Percentiles rank a stretch among this genome's conserved stretches.
phyloP scores from a whole-genome alignment of 2,113 vertebrate species.

The Ctenomys sociabilis region DNA sequence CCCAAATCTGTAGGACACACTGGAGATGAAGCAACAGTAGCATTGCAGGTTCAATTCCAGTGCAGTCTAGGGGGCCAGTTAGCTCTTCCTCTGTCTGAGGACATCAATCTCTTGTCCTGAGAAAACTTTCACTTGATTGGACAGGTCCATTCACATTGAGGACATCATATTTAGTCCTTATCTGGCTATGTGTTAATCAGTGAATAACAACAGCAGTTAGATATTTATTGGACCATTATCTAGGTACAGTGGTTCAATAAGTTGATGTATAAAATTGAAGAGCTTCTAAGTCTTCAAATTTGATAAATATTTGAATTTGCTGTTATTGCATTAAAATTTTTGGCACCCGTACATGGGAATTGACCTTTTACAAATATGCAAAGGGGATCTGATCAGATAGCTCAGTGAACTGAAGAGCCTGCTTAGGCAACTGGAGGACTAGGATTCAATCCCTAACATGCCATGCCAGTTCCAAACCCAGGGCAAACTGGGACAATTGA shows the following conservation, averaged over 20 bases:
- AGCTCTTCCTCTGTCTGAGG: not conserved
- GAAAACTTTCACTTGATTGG: not conserved
- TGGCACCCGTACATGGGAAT: not conserved
- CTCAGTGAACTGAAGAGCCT: too few species aligned
- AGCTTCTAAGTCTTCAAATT: not conserved
- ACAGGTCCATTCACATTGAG: not conserved
- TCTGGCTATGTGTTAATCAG: not conserved
- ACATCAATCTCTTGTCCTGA: not conserved
- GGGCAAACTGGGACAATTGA: too few species aligned
- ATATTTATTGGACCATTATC: not conserved
- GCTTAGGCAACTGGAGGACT: too few species aligned
- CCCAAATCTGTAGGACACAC: not conserved
- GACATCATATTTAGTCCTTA: not conserved
- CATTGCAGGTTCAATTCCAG: not conserved
- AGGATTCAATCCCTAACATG: too few species aligned
- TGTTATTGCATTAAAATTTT: not conserved
- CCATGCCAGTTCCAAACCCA: too few species aligned
- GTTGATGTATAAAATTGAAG: not conserved
- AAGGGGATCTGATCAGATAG: too few species aligned
- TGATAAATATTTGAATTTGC: not conserved
- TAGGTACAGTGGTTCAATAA: not conserved
- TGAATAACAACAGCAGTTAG: not conserved
- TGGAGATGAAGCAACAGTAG: not conserved
- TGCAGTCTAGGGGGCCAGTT: not conserved
- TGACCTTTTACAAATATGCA: not conserved